Evolutionary conservation across 2,113 vertebrate genomes (phyloP).

Genomic region (Elachura formosa): DNA sequence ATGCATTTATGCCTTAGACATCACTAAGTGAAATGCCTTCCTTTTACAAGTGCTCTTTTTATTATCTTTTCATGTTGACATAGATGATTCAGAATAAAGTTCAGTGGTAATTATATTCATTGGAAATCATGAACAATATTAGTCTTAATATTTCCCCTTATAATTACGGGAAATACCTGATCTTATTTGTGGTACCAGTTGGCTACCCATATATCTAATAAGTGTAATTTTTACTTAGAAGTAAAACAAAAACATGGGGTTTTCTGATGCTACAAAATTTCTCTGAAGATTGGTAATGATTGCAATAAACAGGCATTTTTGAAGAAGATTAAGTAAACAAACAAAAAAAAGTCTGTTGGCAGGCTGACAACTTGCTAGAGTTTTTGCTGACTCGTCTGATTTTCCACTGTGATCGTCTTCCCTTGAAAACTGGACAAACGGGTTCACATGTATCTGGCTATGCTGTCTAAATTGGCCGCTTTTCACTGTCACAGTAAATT

Average conservation of each 20-base stretch:
- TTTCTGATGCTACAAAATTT: background rate
- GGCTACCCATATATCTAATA: background rate
- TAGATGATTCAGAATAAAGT: background rate
- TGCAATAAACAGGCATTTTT: background rate
- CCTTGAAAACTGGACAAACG: constrained; percentile 31
- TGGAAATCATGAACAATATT: background rate
- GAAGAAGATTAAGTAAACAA: constrained; percentile 21
- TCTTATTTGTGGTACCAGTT: background rate
- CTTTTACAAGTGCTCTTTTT: background rate
- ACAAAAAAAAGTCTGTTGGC: constrained; percentile 17
- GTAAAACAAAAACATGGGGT: background rate
- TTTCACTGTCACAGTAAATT: constrained; percentile 35
- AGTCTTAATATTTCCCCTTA: background rate
- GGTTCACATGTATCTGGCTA: constrained; percentile 28
- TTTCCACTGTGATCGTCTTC: constrained; percentile 18
- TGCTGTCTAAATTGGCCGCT: background rate
- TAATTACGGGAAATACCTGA: background rate
- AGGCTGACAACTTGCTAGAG: constrained; percentile 2
- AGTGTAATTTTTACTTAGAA: background rate
- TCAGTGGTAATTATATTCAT: background rate
- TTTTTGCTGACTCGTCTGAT: constrained; percentile 51
- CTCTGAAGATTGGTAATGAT: background rate
- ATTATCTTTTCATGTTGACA: background rate
- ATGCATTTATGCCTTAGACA: background rate
- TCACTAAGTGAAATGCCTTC: background rate